A percentile compares a stretch with the other conserved stretches of the same genome.
These are phyloP conservation scores for Brachirus orientalis DNA, from an alignment of 2,113 vertebrate species.

Conservation along the genomic window DNA sequence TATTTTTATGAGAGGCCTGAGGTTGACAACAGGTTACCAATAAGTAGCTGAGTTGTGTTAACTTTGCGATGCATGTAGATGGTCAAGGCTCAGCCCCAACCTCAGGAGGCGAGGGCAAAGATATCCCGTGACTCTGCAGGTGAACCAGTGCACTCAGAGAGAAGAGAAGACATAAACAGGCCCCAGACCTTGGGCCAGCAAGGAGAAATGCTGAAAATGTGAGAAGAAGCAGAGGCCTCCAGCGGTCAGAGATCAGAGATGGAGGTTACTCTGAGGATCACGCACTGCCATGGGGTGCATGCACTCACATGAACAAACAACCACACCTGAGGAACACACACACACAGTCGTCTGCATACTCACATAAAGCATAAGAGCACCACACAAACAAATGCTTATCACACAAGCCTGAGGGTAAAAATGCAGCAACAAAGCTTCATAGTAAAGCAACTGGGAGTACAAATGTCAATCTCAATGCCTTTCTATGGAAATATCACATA, in stretches of 20 bases:
- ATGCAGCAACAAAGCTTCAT: constrained; percentile 51
- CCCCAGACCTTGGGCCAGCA: constrained; percentile 34
- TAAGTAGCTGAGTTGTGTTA: constrained; percentile 16
- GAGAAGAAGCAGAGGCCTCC: constrained; percentile 53
- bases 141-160: constrained; percentile 3
- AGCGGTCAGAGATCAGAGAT: constrained; percentile 60
- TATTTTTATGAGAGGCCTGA: constrained; percentile 26
- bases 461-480: constrained; percentile 55
- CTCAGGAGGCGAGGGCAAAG: constrained; percentile 28
- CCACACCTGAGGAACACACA: constrained; percentile 51
- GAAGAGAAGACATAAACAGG: neutral
- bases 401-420: constrained; percentile 18
- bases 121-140: constrained; percentile 20
- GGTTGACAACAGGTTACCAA: constrained; percentile 36
- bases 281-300: constrained; percentile 52
- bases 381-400: neutral
- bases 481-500: constrained; percentile 39
- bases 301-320: constrained; percentile 9
- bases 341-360: constrained; percentile 3
- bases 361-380: neutral
- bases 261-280: constrained; percentile 51
- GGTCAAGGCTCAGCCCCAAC: constrained; percentile 28
- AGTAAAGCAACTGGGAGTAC: constrained; percentile 42
- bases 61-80: constrained; percentile 41
- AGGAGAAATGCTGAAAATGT: constrained; percentile 29